These are phyloP conservation scores for Serripes groenlandicus DNA, from an alignment of 2,888 invertebrate genomes.

Conservation along the genomic window DNA sequence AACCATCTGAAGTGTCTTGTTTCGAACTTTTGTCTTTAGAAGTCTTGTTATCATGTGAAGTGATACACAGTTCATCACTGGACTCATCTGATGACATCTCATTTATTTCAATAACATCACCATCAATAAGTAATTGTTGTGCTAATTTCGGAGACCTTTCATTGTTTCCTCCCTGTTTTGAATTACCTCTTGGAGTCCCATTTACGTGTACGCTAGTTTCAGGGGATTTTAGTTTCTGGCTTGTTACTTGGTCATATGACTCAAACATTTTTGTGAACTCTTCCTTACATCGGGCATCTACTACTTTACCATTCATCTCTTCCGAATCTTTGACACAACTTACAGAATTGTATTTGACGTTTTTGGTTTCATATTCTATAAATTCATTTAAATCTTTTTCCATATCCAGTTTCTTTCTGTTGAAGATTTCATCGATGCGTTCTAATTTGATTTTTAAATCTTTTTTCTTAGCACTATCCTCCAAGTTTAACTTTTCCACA, in stretches of 20 bases:
- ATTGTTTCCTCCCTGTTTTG: neutral
- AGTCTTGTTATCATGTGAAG: neutral
- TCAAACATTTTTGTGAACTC: neutral
- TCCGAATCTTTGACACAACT: neutral
- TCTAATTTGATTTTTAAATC: conserved; percentile 2
- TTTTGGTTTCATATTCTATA: neutral
- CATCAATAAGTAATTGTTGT: neutral
- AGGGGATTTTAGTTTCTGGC: neutral
- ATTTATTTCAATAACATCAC: conserved; percentile 17
- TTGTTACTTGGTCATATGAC: neutral
- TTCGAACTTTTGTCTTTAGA: neutral
- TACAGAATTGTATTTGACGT: neutral
- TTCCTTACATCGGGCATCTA: neutral
- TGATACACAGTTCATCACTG: neutral
- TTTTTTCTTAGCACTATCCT: neutral
- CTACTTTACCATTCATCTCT: neutral
- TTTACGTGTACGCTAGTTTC: neutral
- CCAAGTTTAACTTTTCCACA: too few relatives aligned
- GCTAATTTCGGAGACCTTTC: neutral
- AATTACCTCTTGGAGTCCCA: neutral
- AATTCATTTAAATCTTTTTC: neutral
- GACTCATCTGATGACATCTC: neutral
- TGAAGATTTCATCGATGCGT: conserved; percentile 1
- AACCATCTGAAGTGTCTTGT: neutral
- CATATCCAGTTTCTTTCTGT: neutral